These are phyloP conservation scores for Scaptomyza tumidula DNA, from an alignment of 2,888 invertebrate species.

Conservation along the genomic window DNA sequence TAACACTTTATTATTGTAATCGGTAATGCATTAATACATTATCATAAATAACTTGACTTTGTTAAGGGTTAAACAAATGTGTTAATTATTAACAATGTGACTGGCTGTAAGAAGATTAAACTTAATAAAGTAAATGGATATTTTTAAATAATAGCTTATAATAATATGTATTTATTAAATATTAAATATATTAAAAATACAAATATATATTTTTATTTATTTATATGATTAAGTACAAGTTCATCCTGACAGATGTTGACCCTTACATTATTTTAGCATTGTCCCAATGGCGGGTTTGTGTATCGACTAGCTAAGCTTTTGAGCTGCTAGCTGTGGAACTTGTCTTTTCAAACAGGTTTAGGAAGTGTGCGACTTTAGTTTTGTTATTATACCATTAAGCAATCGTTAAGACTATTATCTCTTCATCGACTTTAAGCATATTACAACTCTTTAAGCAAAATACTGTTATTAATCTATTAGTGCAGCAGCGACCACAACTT, in stretches of 20 bases:
- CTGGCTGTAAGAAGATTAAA: too few relatives aligned
- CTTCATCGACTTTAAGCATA: background rate
- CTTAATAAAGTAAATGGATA: too few relatives aligned
- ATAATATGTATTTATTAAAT: too few relatives aligned
- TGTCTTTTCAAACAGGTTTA: conserved; percentile 32
- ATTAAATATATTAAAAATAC: too few relatives aligned
- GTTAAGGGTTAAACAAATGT: too few relatives aligned
- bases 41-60: too few relatives aligned
- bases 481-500: background rate
- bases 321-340: conserved; percentile 25
- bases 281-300: conserved; percentile 57
- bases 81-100: too few relatives aligned
- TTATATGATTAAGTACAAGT: background rate
- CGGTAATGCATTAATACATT: background rate
- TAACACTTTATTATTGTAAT: background rate
- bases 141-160: too few relatives aligned
- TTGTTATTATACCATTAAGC: background rate
- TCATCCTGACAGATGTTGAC: too few relatives aligned
- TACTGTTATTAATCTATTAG: background rate
- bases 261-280: too few relatives aligned
- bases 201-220: too few relatives aligned
- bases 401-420: background rate
- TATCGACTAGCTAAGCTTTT: conserved; percentile 40
- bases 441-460: background rate
- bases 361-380: background rate